Base-by-base conservation (phyloP, 2,797 vertebrate genomes). In the Avahi laniger region DNA sequence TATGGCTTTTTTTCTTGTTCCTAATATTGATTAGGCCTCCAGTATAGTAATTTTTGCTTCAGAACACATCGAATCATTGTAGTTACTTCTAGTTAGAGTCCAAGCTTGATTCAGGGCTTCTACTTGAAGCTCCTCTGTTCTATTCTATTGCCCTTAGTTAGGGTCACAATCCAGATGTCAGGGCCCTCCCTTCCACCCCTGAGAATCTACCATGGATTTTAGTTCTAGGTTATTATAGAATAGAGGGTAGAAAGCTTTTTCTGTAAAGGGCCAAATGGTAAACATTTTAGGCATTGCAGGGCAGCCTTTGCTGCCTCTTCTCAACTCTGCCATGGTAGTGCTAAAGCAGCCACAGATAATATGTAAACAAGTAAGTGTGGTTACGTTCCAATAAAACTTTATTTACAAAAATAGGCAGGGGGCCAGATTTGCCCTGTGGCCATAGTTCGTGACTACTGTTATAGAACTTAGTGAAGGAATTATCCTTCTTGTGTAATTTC, bases 151-250 rank as follows among this genome's bases (percentile, higher is more conserved):
- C 17, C 38, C 15, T 82, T 24, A 69, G 69, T 22, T 6, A 73
- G 46, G 33, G 78, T 73, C 61, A 63, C 65, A 48, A 10, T 70
- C 26, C 78, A 76, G 3, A 54, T 18, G 35, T 20, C 46, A 82
- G 3, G 18, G 63, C 18, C 61, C 26, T 72, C 28, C 28, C 30
- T 63, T 86, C 46, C 4, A 41, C 4, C 30, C 18, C 43, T 28
- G 18, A 73, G 43, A 89, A 41, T 10, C 18, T 75, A 48, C 26
- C 63, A 54, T 83, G 57, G 43, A 91, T 92, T 86, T 76, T 52
- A 91, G 24, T 50, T 94, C 75, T 78, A 91, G 30, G n/a, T 69
- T 70, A 46, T 70, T 82, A 30, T 96, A 69, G 78, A 88, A 81
- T 0, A 54, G 7, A 35, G 2, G 4, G 5, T 46, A 3, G 61